Conservation (phyloP, 2,113 vertebrate species). For the Cinclus cinclus region DNA sequence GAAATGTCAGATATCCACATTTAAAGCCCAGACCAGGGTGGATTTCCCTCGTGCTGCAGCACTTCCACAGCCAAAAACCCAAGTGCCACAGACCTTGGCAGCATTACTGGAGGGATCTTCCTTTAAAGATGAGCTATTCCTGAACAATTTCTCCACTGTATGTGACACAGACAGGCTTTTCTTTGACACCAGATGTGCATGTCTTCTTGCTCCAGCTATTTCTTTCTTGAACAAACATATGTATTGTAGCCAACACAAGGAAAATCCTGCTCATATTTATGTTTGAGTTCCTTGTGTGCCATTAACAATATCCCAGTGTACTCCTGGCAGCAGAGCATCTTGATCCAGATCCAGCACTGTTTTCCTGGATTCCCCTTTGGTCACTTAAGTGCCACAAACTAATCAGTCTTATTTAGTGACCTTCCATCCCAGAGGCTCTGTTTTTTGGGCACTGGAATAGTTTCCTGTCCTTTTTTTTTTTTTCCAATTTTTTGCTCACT, state of each 20-base stretch:
- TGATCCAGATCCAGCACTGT: conserved; percentile 48
- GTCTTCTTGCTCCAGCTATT: conserved; percentile 77
- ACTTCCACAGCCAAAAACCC: background rate
- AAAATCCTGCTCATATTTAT: conserved; percentile 75
- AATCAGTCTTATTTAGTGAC: conserved; percentile 35
- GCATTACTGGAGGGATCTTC: conserved; percentile 38
- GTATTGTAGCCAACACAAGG: conserved; percentile 78
- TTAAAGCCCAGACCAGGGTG: background rate
- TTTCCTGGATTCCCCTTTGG: conserved; percentile 65
- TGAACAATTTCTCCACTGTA: conserved; percentile 74
- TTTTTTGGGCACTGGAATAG: background rate
- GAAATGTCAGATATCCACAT: conserved; percentile 4
- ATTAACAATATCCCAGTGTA: conserved; percentile 75
- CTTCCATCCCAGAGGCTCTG: conserved; percentile 49
- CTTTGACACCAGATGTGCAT: conserved; percentile 74
- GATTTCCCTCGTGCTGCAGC: conserved; percentile 34
- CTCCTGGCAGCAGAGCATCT: conserved; percentile 24
- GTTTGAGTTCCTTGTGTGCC: conserved; percentile 71
- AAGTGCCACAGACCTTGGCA: conserved; percentile 57
- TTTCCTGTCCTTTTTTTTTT: conserved; percentile 33
- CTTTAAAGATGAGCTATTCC: conserved; percentile 68
- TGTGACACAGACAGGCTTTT: conserved; percentile 75
- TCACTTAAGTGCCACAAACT: conserved; percentile 59
- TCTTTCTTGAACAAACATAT: conserved; percentile 82
- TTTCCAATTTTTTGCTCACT: background rate